These are phyloP conservation scores for Penaeus chinensis DNA, from an alignment of 1,140 invertebrate genomes.

Conservation along the genomic window DNA sequence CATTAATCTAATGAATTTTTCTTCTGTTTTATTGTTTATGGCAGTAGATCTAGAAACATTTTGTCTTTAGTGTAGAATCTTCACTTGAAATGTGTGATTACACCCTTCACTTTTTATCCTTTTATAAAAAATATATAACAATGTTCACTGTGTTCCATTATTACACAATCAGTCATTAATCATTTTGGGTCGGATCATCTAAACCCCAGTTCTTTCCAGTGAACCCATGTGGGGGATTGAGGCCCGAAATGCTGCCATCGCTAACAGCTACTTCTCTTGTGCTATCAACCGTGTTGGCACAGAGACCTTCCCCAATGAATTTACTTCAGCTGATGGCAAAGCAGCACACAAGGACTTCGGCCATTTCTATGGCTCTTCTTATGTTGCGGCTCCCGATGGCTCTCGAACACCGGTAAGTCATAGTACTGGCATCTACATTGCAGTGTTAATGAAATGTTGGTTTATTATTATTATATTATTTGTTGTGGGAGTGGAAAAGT, in stretches of 20 bases:
- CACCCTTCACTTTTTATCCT: too few relatives aligned
- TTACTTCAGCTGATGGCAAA: conserved; percentile 93
- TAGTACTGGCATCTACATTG: not conserved
- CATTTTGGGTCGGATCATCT: not conserved
- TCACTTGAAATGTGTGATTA: too few relatives aligned
- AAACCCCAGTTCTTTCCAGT: conserved; percentile 71
- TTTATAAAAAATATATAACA: too few relatives aligned
- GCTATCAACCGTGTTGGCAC: conserved; percentile 97
- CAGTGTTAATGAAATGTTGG: not conserved
- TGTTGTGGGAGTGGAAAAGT: too few relatives aligned
- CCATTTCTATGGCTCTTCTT: conserved; percentile 97
- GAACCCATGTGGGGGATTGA: conserved; percentile 97
- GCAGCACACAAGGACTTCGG: conserved; percentile 94
- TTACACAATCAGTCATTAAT: too few relatives aligned
- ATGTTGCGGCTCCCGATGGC: conserved; percentile 94
- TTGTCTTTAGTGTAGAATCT: too few relatives aligned
- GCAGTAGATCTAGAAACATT: too few relatives aligned
- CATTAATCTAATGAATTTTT: too few relatives aligned
- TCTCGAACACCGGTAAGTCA: conserved; percentile 82
- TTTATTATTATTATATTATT: too few relatives aligned
- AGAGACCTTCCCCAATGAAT: conserved; percentile 90
- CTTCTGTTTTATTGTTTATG: too few relatives aligned
- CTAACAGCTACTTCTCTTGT: conserved; percentile 94
- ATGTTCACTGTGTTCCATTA: too few relatives aligned
- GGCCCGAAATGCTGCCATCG: conserved; percentile 95